These are phyloP conservation scores for Alcis repandata DNA, from an alignment of 2,888 invertebrate species.

Conservation along the genomic window DNA sequence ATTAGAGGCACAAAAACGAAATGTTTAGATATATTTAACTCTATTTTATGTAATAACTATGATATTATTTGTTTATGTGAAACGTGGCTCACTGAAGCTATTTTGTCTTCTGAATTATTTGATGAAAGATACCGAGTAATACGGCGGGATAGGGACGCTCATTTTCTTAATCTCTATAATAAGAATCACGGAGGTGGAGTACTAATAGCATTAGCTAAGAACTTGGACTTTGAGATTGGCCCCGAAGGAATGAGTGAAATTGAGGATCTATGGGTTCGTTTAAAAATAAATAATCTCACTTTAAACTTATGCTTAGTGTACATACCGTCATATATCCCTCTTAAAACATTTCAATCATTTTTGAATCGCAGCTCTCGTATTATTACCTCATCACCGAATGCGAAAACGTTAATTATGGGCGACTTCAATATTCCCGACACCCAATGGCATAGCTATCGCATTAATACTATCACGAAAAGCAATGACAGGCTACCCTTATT, in stretches of 20 bases:
- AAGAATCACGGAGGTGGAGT: neutral
- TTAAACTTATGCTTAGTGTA: neutral
- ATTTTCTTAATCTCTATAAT: neutral
- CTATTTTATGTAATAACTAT: conserved; percentile 2
- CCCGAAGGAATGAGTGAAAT: neutral
- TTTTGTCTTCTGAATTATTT: neutral
- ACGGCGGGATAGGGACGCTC: neutral
- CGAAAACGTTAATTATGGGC: neutral
- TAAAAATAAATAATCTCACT: neutral
- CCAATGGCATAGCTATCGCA: neutral
- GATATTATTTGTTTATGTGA: neutral
- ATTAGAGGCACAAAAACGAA: neutral
- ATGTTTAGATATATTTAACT: neutral
- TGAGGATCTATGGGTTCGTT: neutral
- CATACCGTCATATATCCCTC: neutral
- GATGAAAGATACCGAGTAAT: conserved; percentile 1
- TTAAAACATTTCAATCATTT: neutral
- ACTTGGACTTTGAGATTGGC: neutral
- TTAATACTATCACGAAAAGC: neutral
- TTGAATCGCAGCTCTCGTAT: neutral
- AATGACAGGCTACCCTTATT: neutral
- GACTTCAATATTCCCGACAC: neutral
- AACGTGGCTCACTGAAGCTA: neutral
- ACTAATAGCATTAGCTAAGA: neutral
- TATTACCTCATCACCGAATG: neutral